Conservation (phyloP, 2,888 invertebrate species). For the Agrochola macilenta region DNA sequence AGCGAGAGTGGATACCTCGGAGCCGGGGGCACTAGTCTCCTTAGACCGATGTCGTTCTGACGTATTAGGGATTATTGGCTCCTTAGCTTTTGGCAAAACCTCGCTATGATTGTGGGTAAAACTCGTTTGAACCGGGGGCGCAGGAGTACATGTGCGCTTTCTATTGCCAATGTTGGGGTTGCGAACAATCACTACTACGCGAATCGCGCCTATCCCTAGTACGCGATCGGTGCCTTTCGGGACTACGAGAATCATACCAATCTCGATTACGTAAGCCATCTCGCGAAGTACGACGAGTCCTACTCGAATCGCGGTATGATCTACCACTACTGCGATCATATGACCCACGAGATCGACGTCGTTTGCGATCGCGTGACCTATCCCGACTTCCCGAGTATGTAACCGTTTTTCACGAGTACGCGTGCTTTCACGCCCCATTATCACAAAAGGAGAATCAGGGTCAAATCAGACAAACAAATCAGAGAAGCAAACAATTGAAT, state of each 20-base stretch:
- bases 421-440: no score
- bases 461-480: no score
- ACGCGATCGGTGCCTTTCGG: conserved; percentile 2
- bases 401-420: no score
- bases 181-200: conserved; percentile 10
- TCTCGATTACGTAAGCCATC: conserved; percentile 5
- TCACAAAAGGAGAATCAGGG: no score
- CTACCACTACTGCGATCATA: not conserved
- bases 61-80: no score
- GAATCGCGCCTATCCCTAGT: not conserved
- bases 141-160: not conserved
- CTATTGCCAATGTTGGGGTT: conserved; percentile 9
- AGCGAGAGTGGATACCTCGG: conserved; percentile 28
- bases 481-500: no score
- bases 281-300: not conserved
- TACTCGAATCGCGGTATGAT: not conserved
- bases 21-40: not conserved
- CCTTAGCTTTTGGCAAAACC: no score
- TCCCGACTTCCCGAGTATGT: no score
- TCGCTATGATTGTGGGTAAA: not conserved
- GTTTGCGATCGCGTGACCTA: not conserved
- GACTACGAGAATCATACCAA: not conserved
- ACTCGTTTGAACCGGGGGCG: not conserved
- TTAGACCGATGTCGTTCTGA: no score
- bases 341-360: not conserved